phyloP scores from a whole-genome alignment of 2,113 vertebrate genomes.

The Gnathonemus longibarbis region DNA sequence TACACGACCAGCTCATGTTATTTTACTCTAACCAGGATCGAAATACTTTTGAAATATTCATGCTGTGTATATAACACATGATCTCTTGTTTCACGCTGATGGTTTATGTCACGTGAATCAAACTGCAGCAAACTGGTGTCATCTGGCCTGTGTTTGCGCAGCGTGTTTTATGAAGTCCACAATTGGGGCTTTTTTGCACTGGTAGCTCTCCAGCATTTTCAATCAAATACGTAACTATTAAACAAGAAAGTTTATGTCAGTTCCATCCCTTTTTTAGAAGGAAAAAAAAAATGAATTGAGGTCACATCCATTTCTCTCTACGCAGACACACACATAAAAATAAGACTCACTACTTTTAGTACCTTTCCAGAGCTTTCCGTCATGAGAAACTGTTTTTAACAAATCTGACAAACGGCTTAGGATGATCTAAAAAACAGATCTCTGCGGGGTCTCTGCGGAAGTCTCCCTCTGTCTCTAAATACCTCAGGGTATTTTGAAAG shows the following conservation, averaged over 20 bases:
- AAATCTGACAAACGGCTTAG: neutral
- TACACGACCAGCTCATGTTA: neutral
- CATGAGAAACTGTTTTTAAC: neutral
- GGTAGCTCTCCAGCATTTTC: neutral
- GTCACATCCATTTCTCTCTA: neutral
- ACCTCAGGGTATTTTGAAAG: neutral
- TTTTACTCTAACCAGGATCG: neutral
- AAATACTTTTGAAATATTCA: neutral
- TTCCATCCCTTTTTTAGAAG: neutral
- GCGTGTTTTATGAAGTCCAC: neutral
- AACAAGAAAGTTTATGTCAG: neutral
- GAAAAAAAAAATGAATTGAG: neutral
- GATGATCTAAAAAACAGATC: neutral
- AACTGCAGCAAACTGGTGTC: neutral
- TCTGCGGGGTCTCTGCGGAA: neutral
- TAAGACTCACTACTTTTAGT: neutral
- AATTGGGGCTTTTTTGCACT: neutral
- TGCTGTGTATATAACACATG: neutral
- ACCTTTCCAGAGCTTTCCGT: neutral
- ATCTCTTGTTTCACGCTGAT: neutral
- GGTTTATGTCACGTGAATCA: neutral
- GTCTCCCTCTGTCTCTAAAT: slow-evolving; percentile 3
- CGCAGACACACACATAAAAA: neutral
- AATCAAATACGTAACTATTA: neutral
- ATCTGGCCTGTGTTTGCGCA: neutral